Base-by-base conservation (phyloP, 2,797 vertebrate species). In the Acanthornis magna region DNA sequence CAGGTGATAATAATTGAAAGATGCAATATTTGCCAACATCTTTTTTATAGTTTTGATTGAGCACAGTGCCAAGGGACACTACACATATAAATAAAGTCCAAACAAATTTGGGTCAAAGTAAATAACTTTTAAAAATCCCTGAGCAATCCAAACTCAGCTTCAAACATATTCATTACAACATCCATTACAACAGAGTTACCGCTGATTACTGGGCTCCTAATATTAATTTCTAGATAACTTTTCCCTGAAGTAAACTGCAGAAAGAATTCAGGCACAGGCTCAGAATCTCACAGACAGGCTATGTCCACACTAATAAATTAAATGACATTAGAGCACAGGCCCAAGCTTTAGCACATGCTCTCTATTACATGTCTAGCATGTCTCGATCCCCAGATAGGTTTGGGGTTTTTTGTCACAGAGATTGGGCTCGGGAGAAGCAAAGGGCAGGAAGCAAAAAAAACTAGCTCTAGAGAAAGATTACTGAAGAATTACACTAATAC, bases 401-500 rank as follows among this genome's bases (percentile, higher is more conserved):
- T 63, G 43, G 36, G 3, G 3, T n/a, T 89, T 77, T 85, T 81
- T 86, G 87, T 96, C 91, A 79, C 63, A 86, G 86, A 95, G 79
- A 94, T 92, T 93, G 95, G 91, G 88, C 95, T 94, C 45, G 54
- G 88, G 57, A 96, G 94, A 95, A 94, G 50, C 38, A 89, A 78
- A 97, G 92, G 70, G 84, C 84, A 95, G 74, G 81, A 92, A 96
- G 95, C 13, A 72, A 95, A 94, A 66, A 94, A 94, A 92, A 57
- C 68, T 83, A 94, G 78, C 85, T 88, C 71, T 67, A 66, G 88
- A 96, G 92, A 96, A 96, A 93, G 93, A 95, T 61, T 96, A 75
- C 76, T 93, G 70, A 96, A 96, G 96, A 97, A 96, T 96, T 96
- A 93, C 94, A 94, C 96, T 97, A 95, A 96, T 97, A 97, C 96